These are phyloP conservation scores for Syritta pipiens DNA, from an alignment of 2,888 invertebrate species.

Conservation along the genomic window DNA sequence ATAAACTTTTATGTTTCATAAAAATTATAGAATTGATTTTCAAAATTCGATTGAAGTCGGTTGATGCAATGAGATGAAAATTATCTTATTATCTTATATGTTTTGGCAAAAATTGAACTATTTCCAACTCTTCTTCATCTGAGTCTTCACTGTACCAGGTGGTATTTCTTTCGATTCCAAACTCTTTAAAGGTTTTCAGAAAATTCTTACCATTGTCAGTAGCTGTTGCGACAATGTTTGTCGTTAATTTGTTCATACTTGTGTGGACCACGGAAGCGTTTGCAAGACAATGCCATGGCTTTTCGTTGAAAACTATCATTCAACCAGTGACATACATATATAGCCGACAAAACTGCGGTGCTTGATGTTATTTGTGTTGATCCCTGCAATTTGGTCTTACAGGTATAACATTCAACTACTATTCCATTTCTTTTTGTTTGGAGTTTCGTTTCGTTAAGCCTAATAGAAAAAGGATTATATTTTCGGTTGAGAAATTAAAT, in stretches of 20 bases:
- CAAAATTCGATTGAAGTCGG: no score
- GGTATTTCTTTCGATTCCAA: neutral
- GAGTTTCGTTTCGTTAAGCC: neutral
- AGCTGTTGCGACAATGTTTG: conserved; percentile 13
- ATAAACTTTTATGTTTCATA: no score
- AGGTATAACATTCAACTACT: neutral
- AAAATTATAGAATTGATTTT: no score
- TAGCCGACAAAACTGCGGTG: conserved; percentile 18
- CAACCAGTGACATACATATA: conserved; percentile 29
- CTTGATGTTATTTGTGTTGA: neutral
- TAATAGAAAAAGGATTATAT: conserved; percentile 5
- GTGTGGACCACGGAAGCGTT: conserved; percentile 24
- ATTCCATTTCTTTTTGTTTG: neutral
- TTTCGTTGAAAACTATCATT: conserved; percentile 11
- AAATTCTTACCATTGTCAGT: conserved; percentile 25
- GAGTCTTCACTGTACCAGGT: no score
- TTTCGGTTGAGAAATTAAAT: neutral
- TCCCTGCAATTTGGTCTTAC: neutral
- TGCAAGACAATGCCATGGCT: conserved; percentile 26
- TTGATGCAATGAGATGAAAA: no score
- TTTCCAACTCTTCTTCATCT: no score
- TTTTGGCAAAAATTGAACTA: no score
- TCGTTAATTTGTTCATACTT: conserved; percentile 21
- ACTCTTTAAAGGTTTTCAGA: conserved; percentile 6
- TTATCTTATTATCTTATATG: no score